Conservation (phyloP, 2,113 vertebrate genomes). For the Hemiprocne comata region DNA sequence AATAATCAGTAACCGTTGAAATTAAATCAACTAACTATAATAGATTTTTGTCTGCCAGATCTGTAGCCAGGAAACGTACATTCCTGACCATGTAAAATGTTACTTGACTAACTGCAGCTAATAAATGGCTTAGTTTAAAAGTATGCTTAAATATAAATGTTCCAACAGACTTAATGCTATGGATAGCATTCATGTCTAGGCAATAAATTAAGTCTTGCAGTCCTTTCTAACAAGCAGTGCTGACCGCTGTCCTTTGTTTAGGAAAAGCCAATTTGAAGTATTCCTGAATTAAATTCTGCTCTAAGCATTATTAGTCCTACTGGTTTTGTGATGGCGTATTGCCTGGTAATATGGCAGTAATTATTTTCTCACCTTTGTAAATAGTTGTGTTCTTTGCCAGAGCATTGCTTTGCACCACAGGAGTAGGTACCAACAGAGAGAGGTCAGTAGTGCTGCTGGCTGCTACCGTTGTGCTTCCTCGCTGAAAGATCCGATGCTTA, state of each 20-base stretch:
- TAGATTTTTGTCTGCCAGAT: neutral
- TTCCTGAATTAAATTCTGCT: neutral
- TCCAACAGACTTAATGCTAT: constrained; percentile 4
- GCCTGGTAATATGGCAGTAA: neutral
- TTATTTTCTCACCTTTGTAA: neutral
- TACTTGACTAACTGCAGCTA: neutral
- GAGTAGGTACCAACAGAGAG: neutral
- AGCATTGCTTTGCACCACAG: rapidly evolving
- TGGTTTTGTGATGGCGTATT: neutral
- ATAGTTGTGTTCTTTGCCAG: neutral
- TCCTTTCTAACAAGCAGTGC: neutral
- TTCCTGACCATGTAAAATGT: neutral
- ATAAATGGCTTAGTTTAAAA: constrained; percentile 37
- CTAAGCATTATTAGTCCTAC: neutral
- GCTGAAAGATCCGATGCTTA: neutral
- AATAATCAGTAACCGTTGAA: neutral
- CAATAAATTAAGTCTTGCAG: neutral
- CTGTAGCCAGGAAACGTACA: neutral
- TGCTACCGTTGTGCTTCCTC: neutral
- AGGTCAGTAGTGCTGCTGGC: neutral
- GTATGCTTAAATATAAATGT: constrained; percentile 45
- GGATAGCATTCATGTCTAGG: neutral
- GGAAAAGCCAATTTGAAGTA: neutral
- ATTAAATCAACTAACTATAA: neutral
- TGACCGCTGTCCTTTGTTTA: constrained; percentile 10